Conservation (phyloP, 2,113 vertebrate genomes). For the Phoxinus phoxinus region DNA sequence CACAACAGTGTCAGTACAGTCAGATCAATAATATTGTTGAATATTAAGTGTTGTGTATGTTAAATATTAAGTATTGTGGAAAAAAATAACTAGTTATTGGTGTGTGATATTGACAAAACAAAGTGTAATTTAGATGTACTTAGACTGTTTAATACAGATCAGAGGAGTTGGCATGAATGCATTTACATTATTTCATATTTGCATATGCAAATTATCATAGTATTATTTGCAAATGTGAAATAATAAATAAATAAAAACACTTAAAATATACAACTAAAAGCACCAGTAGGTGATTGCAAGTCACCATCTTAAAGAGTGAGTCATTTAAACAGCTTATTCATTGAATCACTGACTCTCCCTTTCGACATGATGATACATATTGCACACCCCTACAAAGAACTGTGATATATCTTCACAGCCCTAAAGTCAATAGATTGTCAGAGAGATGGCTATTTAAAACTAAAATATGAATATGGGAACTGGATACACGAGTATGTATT, state of each 20-base stretch:
- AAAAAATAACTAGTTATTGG: no score
- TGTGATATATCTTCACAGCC: background rate
- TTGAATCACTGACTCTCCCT: background rate
- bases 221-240: background rate
- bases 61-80: no score
- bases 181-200: no score
- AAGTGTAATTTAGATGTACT: no score
- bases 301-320: background rate
- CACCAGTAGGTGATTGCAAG: background rate
- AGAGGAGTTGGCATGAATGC: background rate
- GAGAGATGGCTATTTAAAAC: background rate
- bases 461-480: background rate
- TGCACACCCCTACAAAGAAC: background rate
- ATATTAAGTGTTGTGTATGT: no score
- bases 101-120: no score
- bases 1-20: no score
- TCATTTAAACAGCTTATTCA: no score
- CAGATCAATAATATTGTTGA: no score
- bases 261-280: background rate
- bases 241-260: background rate
- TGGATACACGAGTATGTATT: background rate
- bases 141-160: no score
- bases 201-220: no score
- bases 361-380: background rate
- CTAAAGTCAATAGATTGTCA: background rate